A percentile compares a stretch with the other conserved stretches of the same genome.
Conservation (phyloP, 2,797 vertebrate genomes). For the Vespertilio murinus region DNA sequence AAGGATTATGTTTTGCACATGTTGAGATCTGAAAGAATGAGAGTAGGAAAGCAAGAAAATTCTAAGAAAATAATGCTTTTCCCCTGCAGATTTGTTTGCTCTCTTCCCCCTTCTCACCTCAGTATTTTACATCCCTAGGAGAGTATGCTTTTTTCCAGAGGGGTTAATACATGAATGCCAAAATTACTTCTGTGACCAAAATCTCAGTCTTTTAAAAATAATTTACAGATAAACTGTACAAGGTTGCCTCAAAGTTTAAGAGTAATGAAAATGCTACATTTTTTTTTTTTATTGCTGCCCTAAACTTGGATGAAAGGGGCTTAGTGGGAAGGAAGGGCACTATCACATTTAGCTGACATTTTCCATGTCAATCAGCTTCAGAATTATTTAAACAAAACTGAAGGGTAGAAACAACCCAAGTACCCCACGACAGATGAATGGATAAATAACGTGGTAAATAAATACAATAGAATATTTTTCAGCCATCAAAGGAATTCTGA, state of each 20-base stretch:
- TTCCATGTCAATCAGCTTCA: neutral
- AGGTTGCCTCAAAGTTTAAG: neutral
- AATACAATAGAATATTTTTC: neutral
- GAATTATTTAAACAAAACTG: neutral
- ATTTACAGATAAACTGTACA: slow-evolving; percentile 3
- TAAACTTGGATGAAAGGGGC: neutral
- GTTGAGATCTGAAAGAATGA: neutral
- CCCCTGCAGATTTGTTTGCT: neutral
- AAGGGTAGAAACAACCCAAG: neutral
- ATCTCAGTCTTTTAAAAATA: neutral
- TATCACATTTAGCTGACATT: neutral
- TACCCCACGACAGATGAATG: neutral
- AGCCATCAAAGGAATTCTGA: neutral
- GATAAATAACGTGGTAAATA: neutral
- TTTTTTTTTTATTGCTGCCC: neutral
- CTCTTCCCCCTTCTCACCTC: neutral
- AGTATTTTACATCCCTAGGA: neutral
- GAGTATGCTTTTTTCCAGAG: neutral
- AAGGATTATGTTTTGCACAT: neutral
- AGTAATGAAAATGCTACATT: neutral
- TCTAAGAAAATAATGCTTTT: neutral
- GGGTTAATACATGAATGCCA: neutral
- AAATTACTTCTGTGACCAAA: neutral
- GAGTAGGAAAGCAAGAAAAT: neutral
- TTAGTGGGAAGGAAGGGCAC: neutral